These are phyloP conservation scores for Chloroclysta siterata DNA, from an alignment of 2,888 invertebrate genomes.

Conservation along the genomic window DNA sequence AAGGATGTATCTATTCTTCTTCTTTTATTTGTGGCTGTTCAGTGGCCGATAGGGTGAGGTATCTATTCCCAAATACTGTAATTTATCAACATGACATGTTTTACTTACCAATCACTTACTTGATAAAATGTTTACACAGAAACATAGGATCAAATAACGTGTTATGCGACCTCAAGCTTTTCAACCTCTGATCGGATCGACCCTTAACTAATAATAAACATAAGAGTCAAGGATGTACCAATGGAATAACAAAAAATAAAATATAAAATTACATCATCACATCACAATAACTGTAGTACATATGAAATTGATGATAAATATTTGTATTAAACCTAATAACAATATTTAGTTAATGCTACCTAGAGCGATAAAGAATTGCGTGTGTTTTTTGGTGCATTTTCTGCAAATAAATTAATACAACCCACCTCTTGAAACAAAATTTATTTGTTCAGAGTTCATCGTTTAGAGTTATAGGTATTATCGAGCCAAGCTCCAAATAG, in stretches of 20 bases:
- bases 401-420: background rate
- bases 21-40: too few relatives aligned
- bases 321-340: too few relatives aligned
- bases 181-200: conserved; percentile 23
- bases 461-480: background rate
- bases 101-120: conserved; percentile 2
- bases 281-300: too few relatives aligned
- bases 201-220: conserved; percentile 30
- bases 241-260: too few relatives aligned
- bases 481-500: conserved; percentile 20
- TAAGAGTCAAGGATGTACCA: conserved; percentile 3
- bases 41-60: too few relatives aligned
- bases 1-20: too few relatives aligned
- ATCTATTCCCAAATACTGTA: too few relatives aligned
- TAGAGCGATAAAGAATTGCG: too few relatives aligned
- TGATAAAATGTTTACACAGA: background rate
- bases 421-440: background rate
- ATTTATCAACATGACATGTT: background rate
- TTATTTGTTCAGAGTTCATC: background rate
- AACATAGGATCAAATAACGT: background rate
- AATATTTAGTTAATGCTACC: too few relatives aligned
- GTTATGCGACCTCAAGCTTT: conserved; percentile 16
- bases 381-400: background rate
- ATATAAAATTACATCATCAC: too few relatives aligned
- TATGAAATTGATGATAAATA: too few relatives aligned